phyloP scores from a whole-genome alignment of 2,797 vertebrate genomes.

The Aphelocoma californica region DNA sequence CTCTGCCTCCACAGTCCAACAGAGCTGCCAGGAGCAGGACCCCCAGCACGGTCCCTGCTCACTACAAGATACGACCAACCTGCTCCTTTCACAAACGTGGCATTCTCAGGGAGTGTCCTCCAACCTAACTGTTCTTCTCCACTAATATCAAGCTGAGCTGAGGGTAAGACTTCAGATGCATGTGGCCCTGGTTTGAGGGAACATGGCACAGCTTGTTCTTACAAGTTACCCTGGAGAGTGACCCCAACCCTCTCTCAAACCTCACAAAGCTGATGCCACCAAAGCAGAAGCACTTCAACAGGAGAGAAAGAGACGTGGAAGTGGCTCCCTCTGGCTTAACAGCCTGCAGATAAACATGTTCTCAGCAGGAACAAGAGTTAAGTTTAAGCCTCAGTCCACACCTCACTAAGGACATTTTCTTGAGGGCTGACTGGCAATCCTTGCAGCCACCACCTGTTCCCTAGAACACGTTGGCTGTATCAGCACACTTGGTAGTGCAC shows the following conservation, averaged over 20 bases:
- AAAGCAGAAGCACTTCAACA: background rate
- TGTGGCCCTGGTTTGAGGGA: background rate
- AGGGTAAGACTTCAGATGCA: background rate
- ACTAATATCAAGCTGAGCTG: background rate
- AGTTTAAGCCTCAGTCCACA: background rate
- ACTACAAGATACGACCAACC: background rate
- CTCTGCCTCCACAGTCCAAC: background rate
- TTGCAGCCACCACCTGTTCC: background rate
- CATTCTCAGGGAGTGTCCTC: background rate
- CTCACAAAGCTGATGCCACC: background rate
- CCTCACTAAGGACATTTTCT: background rate
- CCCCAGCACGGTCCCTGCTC: background rate
- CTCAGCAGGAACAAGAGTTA: background rate
- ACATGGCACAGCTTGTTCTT: background rate
- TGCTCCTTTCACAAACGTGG: background rate
- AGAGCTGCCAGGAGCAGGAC: background rate
- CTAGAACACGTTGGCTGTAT: fast-evolving
- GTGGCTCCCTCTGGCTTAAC: background rate
- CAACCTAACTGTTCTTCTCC: background rate
- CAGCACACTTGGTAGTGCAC: background rate
- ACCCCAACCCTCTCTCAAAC: background rate
- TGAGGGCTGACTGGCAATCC: background rate
- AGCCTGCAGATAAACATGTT: background rate
- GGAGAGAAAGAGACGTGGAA: background rate
- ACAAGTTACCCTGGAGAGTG: background rate